phyloP scores from a whole-genome alignment of 2,113 vertebrate genomes.

The Hemiprocne comata region DNA sequence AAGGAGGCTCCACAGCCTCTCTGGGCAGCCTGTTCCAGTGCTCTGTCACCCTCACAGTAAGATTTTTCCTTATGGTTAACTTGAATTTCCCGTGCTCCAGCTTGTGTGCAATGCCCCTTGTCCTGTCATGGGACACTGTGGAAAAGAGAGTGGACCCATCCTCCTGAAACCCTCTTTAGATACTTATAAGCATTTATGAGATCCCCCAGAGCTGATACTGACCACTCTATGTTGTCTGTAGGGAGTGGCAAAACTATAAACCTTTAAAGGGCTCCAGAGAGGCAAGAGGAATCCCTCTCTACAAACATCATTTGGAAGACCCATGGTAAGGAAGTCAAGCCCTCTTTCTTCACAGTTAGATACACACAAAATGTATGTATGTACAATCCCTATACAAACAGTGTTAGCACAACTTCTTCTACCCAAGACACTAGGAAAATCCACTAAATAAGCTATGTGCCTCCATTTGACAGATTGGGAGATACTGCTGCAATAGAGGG shows the following conservation, averaged over 20 bases:
- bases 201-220: neutral
- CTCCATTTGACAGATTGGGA: neutral
- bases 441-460: neutral
- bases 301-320: neutral
- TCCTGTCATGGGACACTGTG: too few species aligned
- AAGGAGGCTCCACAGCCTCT: too few species aligned
- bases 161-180: too few species aligned
- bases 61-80: too few species aligned
- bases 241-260: accelerated
- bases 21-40: too few species aligned
- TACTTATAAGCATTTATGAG: too few species aligned
- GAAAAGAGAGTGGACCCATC: too few species aligned
- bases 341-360: neutral
- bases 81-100: too few species aligned
- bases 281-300: neutral
- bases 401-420: neutral
- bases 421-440: neutral
- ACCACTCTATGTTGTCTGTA: neutral
- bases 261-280: neutral
- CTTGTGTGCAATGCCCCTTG: too few species aligned
- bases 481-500: neutral
- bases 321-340: neutral
- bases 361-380: too few species aligned
- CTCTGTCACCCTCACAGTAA: too few species aligned
- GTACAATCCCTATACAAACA: accelerated